These are phyloP conservation scores for Fopius arisanus DNA, from an alignment of 1,140 invertebrate genomes.

Conservation along the genomic window DNA sequence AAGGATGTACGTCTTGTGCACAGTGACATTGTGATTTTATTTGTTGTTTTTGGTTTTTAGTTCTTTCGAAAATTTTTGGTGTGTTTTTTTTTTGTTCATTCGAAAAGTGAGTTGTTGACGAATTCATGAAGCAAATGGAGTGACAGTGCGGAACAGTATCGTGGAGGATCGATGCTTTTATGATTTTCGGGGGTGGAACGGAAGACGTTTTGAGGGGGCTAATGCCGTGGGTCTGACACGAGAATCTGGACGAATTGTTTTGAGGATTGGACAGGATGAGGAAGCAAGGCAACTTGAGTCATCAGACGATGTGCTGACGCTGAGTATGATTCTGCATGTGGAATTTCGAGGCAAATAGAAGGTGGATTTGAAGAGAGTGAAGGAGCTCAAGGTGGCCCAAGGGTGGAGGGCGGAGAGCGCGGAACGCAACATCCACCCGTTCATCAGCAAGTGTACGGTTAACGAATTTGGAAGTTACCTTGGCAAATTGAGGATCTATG, in stretches of 20 bases:
- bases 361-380: not conserved
- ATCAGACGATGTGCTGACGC: conserved; percentile 27
- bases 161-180: not conserved
- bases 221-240: not conserved
- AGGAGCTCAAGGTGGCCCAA: conserved; percentile 9
- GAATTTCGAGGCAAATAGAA: not conserved
- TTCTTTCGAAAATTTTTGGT: not conserved
- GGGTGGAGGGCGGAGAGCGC: conserved; percentile 34
- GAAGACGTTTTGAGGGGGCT: no score
- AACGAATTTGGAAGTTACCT: no score
- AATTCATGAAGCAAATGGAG: not conserved
- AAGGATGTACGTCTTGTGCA: conserved; percentile 25
- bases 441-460: no score
- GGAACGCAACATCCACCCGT: not conserved
- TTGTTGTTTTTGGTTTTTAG: conserved; percentile 7
- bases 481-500: no score
- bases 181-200: not conserved
- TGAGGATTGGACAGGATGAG: conserved; percentile 29
- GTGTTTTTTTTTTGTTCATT: not conserved
- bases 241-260: not conserved
- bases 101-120: not conserved
- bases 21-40: conserved; percentile 29
- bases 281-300: conserved; percentile 33
- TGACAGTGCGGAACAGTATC: not conserved
- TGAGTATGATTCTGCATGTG: not conserved